These are phyloP conservation scores for Drosophila pseudoananassae DNA, from an alignment of 1,140 invertebrate genomes.

Conservation along the genomic window DNA sequence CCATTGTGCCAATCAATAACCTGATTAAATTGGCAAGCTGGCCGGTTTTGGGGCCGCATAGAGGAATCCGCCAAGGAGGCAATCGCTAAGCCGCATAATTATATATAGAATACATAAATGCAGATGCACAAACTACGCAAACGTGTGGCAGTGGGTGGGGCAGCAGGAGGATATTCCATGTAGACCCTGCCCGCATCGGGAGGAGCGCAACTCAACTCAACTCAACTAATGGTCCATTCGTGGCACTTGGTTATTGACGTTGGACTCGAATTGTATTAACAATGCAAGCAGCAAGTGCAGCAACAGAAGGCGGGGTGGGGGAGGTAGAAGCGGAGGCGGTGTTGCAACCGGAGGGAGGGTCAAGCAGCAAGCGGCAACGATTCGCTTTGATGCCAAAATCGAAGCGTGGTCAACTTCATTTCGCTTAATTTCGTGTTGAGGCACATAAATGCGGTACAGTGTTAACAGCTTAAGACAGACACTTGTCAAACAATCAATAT, in stretches of 20 bases:
- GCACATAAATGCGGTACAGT: slow-evolving; percentile 37
- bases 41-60: background rate
- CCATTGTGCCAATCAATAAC: background rate
- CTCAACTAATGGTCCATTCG: slow-evolving; percentile 81
- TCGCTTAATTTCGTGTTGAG: slow-evolving; percentile 78
- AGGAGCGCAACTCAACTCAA: slow-evolving; percentile 60
- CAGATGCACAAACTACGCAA: slow-evolving; percentile 24
- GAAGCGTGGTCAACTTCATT: slow-evolving; percentile 82
- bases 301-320: slow-evolving; percentile 4
- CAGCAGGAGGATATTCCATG: slow-evolving; percentile 25
- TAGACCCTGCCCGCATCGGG: slow-evolving; percentile 50
- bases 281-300: slow-evolving; percentile 65
- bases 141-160: background rate
- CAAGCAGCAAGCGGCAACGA: slow-evolving; percentile 47
- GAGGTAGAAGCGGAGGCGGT: background rate
- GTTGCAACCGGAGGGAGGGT: background rate
- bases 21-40: slow-evolving; percentile 38
- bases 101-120: slow-evolving; percentile 64
- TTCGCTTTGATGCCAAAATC: slow-evolving; percentile 80
- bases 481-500: background rate
- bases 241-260: slow-evolving; percentile 82
- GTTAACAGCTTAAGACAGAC: background rate
- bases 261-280: slow-evolving; percentile 78
- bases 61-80: slow-evolving; percentile 37
- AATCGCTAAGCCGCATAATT: slow-evolving; percentile 58